Evolutionary conservation across 2,113 vertebrate species (phyloP).

Genomic region (Spermophilus dauricus): DNA sequence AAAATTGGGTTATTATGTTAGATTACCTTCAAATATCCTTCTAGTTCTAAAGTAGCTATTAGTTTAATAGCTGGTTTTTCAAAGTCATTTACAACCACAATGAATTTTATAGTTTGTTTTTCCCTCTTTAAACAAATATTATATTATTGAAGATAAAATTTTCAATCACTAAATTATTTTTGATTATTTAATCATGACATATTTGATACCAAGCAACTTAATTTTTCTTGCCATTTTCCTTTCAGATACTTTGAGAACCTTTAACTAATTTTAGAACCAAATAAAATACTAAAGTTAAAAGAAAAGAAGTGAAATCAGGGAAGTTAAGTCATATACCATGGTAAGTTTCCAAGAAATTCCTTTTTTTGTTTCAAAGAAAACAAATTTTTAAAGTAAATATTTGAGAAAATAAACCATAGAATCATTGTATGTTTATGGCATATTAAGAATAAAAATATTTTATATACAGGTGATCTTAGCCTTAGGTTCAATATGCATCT

Average conservation of each 20-base stretch:
- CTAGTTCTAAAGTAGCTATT: neutral
- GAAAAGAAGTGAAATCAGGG: neutral
- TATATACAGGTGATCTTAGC: neutral
- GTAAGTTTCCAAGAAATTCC: neutral
- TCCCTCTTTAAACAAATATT: conserved; percentile 2
- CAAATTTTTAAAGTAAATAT: neutral
- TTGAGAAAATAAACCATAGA: conserved; percentile 22
- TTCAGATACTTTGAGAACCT: conserved; percentile 53
- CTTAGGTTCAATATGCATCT: neutral
- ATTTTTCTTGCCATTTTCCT: conserved; percentile 24
- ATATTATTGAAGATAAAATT: conserved; percentile 10
- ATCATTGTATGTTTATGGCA: neutral
- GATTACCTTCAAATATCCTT: neutral
- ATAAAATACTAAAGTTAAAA: neutral
- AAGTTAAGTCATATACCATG: neutral
- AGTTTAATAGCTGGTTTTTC: neutral
- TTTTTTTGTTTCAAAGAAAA: neutral
- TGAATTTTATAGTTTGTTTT: neutral
- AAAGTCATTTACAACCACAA: conserved; percentile 3
- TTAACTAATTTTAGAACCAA: conserved; percentile 53
- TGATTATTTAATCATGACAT: conserved; percentile 64
- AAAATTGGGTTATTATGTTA: conserved; percentile 7
- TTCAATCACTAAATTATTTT: conserved; percentile 66
- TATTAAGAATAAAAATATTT: neutral
- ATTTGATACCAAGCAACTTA: conserved; percentile 24